These are phyloP conservation scores for Xanthostigma xanthostigma DNA, from an alignment of 2,888 invertebrate species.

Conservation along the genomic window DNA sequence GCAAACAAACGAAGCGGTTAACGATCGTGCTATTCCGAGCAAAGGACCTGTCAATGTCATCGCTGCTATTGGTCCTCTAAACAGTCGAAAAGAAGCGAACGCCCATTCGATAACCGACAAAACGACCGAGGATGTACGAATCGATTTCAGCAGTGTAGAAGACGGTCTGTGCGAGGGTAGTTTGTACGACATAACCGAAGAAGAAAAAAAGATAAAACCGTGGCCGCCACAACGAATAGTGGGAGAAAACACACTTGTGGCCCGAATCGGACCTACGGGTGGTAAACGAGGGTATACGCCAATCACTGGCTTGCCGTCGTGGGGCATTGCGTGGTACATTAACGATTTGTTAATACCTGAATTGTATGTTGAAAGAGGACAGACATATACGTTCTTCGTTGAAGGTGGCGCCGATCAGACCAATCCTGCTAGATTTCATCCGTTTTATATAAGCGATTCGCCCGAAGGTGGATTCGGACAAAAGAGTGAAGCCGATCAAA, in stretches of 20 bases:
- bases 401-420: constrained; percentile 72
- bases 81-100: constrained; percentile 65
- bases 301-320: constrained; percentile 66
- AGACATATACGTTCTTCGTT: constrained; percentile 70
- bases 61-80: constrained; percentile 76
- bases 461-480: constrained; percentile 76
- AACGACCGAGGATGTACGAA: constrained; percentile 53
- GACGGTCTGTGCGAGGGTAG: constrained; percentile 60
- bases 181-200: constrained; percentile 43
- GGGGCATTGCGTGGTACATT: constrained; percentile 89
- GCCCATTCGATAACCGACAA: constrained; percentile 63
- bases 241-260: constrained; percentile 49
- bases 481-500: constrained; percentile 52
- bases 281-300: constrained; percentile 66
- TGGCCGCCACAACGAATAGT: constrained; percentile 55
- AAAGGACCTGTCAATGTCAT: constrained; percentile 63
- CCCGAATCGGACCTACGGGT: constrained; percentile 71
- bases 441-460: constrained; percentile 80
- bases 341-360: constrained; percentile 84
- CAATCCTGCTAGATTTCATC: constrained; percentile 76
- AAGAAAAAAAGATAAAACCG: constrained; percentile 39
- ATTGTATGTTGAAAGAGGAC: constrained; percentile 71
- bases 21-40: constrained; percentile 53
- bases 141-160: constrained; percentile 60
- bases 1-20: constrained; percentile 55